phyloP scores from a whole-genome alignment of 2,888 invertebrate species.

The Lithosia quadra region DNA sequence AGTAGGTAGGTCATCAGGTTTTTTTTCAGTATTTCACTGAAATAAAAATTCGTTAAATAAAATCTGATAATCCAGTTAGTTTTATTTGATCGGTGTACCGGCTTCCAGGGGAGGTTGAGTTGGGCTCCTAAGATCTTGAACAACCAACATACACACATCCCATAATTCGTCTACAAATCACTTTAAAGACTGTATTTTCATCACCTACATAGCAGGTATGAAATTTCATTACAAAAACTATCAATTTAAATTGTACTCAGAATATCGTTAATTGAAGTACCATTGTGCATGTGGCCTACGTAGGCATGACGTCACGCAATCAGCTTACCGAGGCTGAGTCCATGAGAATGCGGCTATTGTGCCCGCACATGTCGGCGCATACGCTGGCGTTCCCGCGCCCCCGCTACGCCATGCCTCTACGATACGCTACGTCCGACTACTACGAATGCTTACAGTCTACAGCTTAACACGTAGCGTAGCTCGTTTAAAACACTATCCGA shows the following conservation, averaged over 20 bases:
- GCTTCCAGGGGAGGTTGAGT: too few species aligned
- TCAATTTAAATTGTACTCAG: background rate
- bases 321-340: conserved; percentile 85
- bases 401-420: conserved; percentile 25
- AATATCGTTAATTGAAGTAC: conserved; percentile 35
- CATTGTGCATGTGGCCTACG: conserved; percentile 60
- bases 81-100: too few species aligned
- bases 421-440: conserved; percentile 24
- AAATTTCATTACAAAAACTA: background rate
- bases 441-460: conserved; percentile 22
- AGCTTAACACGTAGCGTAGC: conserved; percentile 27
- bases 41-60: too few species aligned
- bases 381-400: conserved; percentile 67
- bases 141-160: too few species aligned
- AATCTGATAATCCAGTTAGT: too few species aligned
- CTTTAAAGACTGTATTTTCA: background rate
- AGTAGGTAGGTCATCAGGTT: too few species aligned
- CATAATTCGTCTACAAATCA: background rate
- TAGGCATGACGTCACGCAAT: conserved; percentile 84
- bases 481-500: conserved; percentile 36
- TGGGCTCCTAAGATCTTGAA: too few species aligned
- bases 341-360: conserved; percentile 87
- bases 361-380: conserved; percentile 82
- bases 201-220: background rate
- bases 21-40: too few species aligned